These are phyloP conservation scores for Dendropsophus ebraccatus DNA, from an alignment of 2,113 vertebrate genomes.

Conservation along the genomic window DNA sequence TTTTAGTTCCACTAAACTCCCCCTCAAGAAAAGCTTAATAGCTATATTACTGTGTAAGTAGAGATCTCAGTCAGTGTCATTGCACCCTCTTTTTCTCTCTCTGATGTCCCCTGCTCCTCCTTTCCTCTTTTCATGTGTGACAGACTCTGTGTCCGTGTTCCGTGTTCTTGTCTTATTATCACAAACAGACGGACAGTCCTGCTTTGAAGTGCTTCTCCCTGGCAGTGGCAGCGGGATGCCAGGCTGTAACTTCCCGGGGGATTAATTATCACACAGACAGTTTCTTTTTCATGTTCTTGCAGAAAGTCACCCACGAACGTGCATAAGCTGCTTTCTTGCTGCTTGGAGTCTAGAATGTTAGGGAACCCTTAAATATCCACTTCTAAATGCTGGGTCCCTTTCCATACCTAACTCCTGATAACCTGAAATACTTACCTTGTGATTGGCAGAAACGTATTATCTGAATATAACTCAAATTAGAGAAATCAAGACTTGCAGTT, in stretches of 20 bases:
- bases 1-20: conserved; percentile 17
- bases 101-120: conserved; percentile 57
- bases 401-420: no score
- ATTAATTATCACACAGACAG: conserved; percentile 60
- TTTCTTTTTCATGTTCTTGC: conserved; percentile 56
- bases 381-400: background rate
- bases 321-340: conserved; percentile 27
- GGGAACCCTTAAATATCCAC: conserved; percentile 35
- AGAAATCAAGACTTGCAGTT: background rate
- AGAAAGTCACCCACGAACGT: conserved; percentile 50
- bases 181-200: conserved; percentile 59
- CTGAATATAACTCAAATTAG: background rate
- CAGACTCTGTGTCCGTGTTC: conserved; percentile 47
- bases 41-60: conserved; percentile 30
- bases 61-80: conserved; percentile 36
- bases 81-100: conserved; percentile 47
- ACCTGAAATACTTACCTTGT: background rate
- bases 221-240: conserved; percentile 57
- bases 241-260: conserved; percentile 56
- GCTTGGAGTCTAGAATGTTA: conserved; percentile 2
- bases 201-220: conserved; percentile 59
- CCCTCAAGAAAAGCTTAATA: conserved; percentile 38
- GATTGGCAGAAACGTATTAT: background rate
- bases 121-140: conserved; percentile 58
- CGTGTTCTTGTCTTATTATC: conserved; percentile 59